Evolutionary conservation across 2,888 invertebrate species (phyloP).

Genomic region (Chorisops tibialis): DNA sequence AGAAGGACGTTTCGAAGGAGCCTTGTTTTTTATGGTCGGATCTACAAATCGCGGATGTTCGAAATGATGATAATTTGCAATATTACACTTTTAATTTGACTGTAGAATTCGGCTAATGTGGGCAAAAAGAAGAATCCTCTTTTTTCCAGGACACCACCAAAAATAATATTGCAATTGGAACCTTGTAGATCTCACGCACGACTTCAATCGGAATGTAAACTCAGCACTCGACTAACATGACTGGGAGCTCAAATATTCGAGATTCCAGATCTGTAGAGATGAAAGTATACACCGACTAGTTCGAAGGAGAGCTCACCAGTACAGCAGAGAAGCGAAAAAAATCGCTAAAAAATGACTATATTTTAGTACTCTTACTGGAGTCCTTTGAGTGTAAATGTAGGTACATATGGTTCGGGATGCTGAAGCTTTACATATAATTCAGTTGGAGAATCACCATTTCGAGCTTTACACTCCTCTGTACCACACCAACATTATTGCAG

Average conservation of each 20-base stretch:
- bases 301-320: slow-evolving; percentile 7
- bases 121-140: background rate
- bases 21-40: too few species aligned
- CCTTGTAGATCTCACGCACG: slow-evolving; percentile 26
- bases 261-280: slow-evolving; percentile 24
- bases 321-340: too few species aligned
- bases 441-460: background rate
- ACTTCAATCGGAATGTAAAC: slow-evolving; percentile 33
- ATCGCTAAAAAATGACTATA: too few species aligned
- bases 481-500: background rate
- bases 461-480: slow-evolving; percentile 9
- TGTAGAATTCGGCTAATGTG: background rate
- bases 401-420: slow-evolving; percentile 14
- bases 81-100: background rate
- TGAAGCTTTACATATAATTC: background rate
- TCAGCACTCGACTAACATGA: slow-evolving; percentile 34
- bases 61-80: background rate
- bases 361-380: too few species aligned
- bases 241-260: slow-evolving; percentile 28
- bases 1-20: too few species aligned
- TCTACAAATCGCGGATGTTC: background rate
- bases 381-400: background rate
- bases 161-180: background rate
- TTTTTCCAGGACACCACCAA: slow-evolving; percentile 10
- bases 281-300: slow-evolving; percentile 11